A percentile compares a stretch with the other conserved stretches of the same genome.
Conservation (phyloP, 2,888 invertebrate species). For the Chironomus tentans region DNA sequence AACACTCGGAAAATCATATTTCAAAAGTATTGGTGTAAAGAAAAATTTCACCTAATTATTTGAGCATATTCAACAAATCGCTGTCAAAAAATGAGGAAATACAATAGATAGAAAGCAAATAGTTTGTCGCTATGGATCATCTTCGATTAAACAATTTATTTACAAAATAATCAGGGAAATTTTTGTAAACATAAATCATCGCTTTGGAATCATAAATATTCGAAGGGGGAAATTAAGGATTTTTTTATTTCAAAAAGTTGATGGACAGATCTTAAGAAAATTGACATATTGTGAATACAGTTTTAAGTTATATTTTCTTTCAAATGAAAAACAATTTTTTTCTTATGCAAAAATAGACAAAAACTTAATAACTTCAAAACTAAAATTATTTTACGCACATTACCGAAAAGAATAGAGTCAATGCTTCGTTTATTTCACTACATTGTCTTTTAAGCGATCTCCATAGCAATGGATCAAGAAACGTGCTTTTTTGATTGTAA, state of each 20-base stretch:
- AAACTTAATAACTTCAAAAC: not conserved
- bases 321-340: no score
- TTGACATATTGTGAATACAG: no score
- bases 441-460: not conserved
- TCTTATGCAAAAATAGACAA: not conserved
- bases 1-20: not conserved
- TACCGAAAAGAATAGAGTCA: not conserved
- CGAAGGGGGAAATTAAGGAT: not conserved
- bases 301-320: no score
- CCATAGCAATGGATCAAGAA: slow-evolving; percentile 18
- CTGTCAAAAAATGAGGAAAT: not conserved
- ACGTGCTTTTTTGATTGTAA: not conserved
- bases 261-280: no score
- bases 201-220: not conserved
- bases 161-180: not conserved
- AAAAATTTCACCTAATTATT: no score
- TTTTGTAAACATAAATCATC: not conserved
- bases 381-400: not conserved
- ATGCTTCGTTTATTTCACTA: no score
- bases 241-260: not conserved
- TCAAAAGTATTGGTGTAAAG: not conserved
- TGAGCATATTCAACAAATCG: not conserved
- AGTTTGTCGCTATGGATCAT: slow-evolving; percentile 14
- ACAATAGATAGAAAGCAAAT: not conserved
- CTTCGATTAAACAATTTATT: slow-evolving; percentile 19